A percentile compares a stretch with the other conserved stretches of the same genome.
Evolutionary conservation across 2,113 vertebrate species (phyloP).

Genomic region (Macrotus californicus): DNA sequence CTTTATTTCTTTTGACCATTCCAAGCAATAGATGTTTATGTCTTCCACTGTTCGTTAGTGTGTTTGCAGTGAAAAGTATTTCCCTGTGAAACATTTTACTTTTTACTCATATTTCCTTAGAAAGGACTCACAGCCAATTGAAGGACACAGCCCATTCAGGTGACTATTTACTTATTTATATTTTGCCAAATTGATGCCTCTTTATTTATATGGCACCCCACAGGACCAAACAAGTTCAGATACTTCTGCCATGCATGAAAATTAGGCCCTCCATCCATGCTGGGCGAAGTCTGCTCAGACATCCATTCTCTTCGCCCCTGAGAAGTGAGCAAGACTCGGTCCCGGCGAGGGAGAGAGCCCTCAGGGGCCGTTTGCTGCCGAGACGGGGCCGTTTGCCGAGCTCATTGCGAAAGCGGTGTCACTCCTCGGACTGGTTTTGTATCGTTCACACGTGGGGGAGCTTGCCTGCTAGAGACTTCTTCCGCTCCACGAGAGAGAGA

Average conservation of each 20-base stretch:
- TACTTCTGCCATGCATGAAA: neutral
- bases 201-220: neutral
- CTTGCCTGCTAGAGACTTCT: no score
- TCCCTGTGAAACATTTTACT: neutral
- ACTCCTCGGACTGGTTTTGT: no score
- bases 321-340: no score
- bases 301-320: neutral
- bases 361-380: no score
- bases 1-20: neutral
- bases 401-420: fast-evolving
- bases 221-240: neutral
- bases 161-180: neutral
- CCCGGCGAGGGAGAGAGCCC: no score
- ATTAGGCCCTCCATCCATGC: no score
- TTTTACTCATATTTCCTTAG: neutral
- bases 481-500: no score
- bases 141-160: neutral
- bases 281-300: no score
- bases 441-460: no score
- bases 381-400: no score
- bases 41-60: neutral
- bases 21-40: neutral
- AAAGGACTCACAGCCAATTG: neutral
- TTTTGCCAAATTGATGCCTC: neutral
- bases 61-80: neutral